Conservation (phyloP, 2,797 vertebrate species). For the Sebastes cheni region DNA sequence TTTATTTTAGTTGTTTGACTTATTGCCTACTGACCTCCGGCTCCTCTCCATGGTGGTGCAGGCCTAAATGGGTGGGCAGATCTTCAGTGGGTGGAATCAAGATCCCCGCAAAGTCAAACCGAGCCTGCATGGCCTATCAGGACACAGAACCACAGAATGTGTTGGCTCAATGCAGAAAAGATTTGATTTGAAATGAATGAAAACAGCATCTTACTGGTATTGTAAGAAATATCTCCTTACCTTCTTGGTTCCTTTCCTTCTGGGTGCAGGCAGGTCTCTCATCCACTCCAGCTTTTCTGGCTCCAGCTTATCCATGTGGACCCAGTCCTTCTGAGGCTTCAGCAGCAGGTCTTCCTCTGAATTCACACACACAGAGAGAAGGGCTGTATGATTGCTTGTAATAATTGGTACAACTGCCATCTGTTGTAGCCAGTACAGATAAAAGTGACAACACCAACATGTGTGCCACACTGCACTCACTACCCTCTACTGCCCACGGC, state of each 20-base stretch:
- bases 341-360: constrained; percentile 85
- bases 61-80: constrained; percentile 92
- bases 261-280: constrained; percentile 87
- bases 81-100: constrained; percentile 89
- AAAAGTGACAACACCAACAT: neutral
- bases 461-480: neutral
- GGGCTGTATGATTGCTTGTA: neutral
- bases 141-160: constrained; percentile 16
- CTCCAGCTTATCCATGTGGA: constrained; percentile 95
- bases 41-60: constrained; percentile 98
- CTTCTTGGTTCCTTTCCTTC: constrained; percentile 86
- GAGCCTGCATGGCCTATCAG: constrained; percentile 93
- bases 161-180: neutral
- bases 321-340: constrained; percentile 90
- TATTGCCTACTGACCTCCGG: constrained; percentile 86
- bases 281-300: constrained; percentile 97
- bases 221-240: constrained; percentile 58
- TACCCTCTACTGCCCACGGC: neutral
- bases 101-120: constrained; percentile 91
- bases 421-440: neutral
- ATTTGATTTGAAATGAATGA: neutral
- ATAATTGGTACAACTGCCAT: neutral
- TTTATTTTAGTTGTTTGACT: too few relatives aligned
- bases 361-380: neutral
- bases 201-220: neutral